Conservation (phyloP, 2,888 invertebrate genomes). For the Drosophila helvetica region DNA sequence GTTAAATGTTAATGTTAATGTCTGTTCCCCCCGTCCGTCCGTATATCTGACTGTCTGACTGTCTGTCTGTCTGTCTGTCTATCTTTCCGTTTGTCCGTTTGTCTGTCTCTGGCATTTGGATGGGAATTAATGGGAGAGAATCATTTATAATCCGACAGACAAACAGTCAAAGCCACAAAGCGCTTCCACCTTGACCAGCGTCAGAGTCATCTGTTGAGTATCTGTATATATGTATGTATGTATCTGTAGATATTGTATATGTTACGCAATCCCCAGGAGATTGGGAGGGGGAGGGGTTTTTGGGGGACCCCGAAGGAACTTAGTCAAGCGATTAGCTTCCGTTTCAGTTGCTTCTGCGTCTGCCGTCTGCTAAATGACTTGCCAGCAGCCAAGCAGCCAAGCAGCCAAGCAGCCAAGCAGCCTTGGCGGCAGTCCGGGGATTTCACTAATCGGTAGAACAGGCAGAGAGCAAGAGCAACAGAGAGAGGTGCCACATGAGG, state of each 20-base stretch:
- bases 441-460: constrained; percentile 31
- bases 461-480: neutral
- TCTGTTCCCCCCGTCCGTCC: constrained; percentile 12
- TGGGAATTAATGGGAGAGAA: constrained; percentile 52
- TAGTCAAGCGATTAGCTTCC: constrained; percentile 76
- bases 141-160: constrained; percentile 70
- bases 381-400: constrained; percentile 4
- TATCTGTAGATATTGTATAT: constrained; percentile 20
- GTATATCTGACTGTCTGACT: constrained; percentile 6
- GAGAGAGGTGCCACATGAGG: neutral
- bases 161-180: constrained; percentile 69
- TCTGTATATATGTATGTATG: neutral
- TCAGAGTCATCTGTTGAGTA: constrained; percentile 20
- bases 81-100: constrained; percentile 4
- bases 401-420: constrained; percentile 13
- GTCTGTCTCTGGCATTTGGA: constrained; percentile 46
- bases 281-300: neutral
- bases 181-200: constrained; percentile 27
- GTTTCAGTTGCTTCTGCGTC: constrained; percentile 52
- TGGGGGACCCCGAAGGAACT: constrained; percentile 50
- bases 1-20: constrained; percentile 29
- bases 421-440: constrained; percentile 59
- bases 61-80: constrained; percentile 17
- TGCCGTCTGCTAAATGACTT: constrained; percentile 55
- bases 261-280: constrained; percentile 37